Evolutionary conservation across 1,140 invertebrate genomes (phyloP), one percentile per base, ranked within the genome.

Genomic region (Phortica variegata): DNA sequence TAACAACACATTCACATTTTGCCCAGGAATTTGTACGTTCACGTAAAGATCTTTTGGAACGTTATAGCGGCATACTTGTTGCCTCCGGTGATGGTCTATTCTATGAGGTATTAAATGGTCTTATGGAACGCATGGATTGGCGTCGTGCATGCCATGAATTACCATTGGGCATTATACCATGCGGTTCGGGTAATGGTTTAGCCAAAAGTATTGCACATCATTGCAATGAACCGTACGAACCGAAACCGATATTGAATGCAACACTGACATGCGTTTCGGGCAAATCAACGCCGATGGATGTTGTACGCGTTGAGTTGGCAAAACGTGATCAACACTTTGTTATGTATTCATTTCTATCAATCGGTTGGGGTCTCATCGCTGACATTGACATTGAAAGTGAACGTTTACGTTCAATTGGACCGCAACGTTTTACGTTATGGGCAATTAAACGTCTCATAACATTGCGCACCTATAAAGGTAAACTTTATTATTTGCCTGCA

Each of bases 361-460:
- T 96, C 18, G 92, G 93, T 23, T 97, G 94, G 93, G 95, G 95
- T 1, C 77, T 98, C 1, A 80, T 98, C n/a, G 88, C 94, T 1
- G 95, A 98, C 76, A 93, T 98, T 60, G 95, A 98, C 76, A 95
- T 96, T 53, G 95, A 98, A 75, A 97, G 94, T 77, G 95, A 98
- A 77, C 83, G 87, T 43, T 79, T 97, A 40, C 81, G 95, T 37
- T 84, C 85, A 0, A 85, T 98, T 46, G 95, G 95, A 9, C 89
- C 89, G 16, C 88, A 91, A 46, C 81, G 95, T 38, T 98, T 98
- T 69, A 89, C 91, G 0, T 65, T 98, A 1, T 96, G 93, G 87
- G 89, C 90, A 39, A 71, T 97, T 19, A 87, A 87, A 10, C 81
- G 93, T 47, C 78, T 89, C 6, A 85, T 90, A 26, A 85, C 86